Percentiles rank a stretch among this genome's conserved stretches.
phyloP scores from a whole-genome alignment of 2,888 invertebrate genomes.

The Cyclophora punctaria region DNA sequence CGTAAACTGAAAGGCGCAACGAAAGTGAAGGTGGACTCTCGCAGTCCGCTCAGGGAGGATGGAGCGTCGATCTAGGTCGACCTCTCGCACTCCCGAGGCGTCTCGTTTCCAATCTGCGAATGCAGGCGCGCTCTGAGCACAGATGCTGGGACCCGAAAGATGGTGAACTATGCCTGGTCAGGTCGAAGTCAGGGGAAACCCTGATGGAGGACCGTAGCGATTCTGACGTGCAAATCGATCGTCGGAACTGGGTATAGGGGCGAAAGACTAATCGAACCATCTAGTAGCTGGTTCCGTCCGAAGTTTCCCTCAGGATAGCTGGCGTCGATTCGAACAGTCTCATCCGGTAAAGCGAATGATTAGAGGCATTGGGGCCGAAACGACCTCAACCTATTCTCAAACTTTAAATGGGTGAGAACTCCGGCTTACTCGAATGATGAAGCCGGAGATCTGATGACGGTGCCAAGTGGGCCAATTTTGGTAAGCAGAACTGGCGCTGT shows the following conservation, averaged over 20 bases:
- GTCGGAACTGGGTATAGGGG: constrained; percentile 84
- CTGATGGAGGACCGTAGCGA: constrained; percentile 83
- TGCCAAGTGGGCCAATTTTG: constrained; percentile 83
- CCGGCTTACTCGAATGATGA: constrained; percentile 73
- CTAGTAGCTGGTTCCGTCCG: constrained; percentile 85
- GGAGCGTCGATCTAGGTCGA: too few relatives aligned
- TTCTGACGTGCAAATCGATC: constrained; percentile 88
- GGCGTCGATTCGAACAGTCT: too few relatives aligned
- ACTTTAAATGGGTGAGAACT: constrained; percentile 84
- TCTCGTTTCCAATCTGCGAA: constrained; percentile 24
- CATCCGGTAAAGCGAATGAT: too few relatives aligned
- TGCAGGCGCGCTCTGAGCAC: constrained; percentile 76
- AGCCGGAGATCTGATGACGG: constrained; percentile 70
- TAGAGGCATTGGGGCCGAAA: too few relatives aligned
- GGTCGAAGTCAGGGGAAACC: constrained; percentile 81
- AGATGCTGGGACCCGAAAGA: constrained; percentile 83
- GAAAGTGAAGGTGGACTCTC: too few relatives aligned
- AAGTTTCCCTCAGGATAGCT: constrained; percentile 50
- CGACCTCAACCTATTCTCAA: constrained; percentile 80
- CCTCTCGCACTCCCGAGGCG: too few relatives aligned
- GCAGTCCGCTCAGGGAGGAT: too few relatives aligned
- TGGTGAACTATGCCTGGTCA: constrained; percentile 83
- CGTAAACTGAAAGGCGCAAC: too few relatives aligned
- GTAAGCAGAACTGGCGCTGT: constrained; percentile 88
- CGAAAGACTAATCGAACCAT: constrained; percentile 84